Base-by-base conservation (phyloP, 2,888 invertebrate genomes). In the Bembecia ichneumoniformis region DNA sequence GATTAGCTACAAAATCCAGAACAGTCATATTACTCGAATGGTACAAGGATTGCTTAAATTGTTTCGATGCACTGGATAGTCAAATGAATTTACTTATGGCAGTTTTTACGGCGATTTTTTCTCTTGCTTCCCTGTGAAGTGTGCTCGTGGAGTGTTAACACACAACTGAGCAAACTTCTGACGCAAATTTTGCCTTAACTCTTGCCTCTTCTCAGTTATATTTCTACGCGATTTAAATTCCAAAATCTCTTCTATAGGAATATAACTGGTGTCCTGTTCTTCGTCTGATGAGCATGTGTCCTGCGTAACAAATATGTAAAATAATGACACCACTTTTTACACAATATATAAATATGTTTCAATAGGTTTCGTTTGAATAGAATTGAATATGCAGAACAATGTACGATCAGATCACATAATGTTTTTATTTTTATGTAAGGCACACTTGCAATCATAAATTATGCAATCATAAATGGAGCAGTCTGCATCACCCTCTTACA, bases 171-270 rank as follows among this genome's bases (percentile, higher is more conserved):
- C 94, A 72, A 96, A 97, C 74, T 94, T 93, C 73, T 93, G 91
- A 68, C 93, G 92, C 54, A 97, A 86, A 51, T 91, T 94, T 77
- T 95, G 92, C 50, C 96, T 89, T 64, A 96, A 83, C 79, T 95
- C 92, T 68, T 93, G 91, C 59, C 96, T 91, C 82, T 94, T 91
- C 68, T 94, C 92, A 54, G 91, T 91, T 64, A 95, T 91, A 74
- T 93, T 92, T 71, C 91, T 90, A 70, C 93, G 93, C 59, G 93
- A 93, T 86, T 94, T 93, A 78, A 96, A 96, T 82, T 94, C 94
- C 82, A 92, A 89, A 58, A 97, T 93, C 77, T 96, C 96, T 81
- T 96, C 96, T 63, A 93, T 91, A 58, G 96, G 95, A 88, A 96
- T 96, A 88, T 92, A 92, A 84, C 93, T 91, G 62, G 89, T 91